phyloP scores from a whole-genome alignment of 2,888 invertebrate genomes.

The Ephialtes manifestator region DNA sequence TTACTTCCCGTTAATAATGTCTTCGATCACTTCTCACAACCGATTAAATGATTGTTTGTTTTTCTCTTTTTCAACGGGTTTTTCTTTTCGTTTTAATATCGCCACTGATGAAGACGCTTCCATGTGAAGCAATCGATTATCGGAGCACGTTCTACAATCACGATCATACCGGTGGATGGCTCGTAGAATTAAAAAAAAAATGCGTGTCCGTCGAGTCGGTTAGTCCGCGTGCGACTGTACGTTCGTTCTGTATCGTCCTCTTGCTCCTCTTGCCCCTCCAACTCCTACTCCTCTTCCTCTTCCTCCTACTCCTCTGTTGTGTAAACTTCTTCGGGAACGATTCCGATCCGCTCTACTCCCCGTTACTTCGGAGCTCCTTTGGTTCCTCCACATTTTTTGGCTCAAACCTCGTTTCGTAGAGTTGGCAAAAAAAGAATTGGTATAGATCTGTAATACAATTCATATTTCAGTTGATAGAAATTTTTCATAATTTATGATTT shows the following conservation, averaged over 20 bases:
- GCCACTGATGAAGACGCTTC: constrained; percentile 25
- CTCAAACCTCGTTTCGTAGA: not conserved
- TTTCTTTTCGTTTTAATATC: constrained; percentile 47
- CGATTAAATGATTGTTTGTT: not conserved
- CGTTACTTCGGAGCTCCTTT: constrained; percentile 78
- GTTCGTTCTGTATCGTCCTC: constrained; percentile 65
- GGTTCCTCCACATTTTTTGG: constrained; percentile 46
- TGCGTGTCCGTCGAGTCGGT: constrained; percentile 74
- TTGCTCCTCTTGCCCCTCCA: constrained; percentile 52
- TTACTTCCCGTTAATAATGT: not conserved
- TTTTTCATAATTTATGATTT: no score
- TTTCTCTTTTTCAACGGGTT: not conserved
- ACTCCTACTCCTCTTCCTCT: constrained; percentile 38
- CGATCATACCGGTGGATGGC: constrained; percentile 51
- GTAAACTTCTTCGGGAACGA: constrained; percentile 69
- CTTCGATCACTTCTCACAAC: not conserved
- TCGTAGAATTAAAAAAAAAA: constrained; percentile 43
- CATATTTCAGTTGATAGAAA: no score
- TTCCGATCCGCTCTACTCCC: constrained; percentile 78
- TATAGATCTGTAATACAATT: no score
- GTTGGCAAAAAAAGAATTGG: no score
- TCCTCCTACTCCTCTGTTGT: constrained; percentile 53
- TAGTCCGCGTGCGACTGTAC: constrained; percentile 81
- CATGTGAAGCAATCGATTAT: constrained; percentile 21
- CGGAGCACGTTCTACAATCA: constrained; percentile 34